Conservation (phyloP, 2,888 invertebrate genomes). For the Apodemia mormo region DNA sequence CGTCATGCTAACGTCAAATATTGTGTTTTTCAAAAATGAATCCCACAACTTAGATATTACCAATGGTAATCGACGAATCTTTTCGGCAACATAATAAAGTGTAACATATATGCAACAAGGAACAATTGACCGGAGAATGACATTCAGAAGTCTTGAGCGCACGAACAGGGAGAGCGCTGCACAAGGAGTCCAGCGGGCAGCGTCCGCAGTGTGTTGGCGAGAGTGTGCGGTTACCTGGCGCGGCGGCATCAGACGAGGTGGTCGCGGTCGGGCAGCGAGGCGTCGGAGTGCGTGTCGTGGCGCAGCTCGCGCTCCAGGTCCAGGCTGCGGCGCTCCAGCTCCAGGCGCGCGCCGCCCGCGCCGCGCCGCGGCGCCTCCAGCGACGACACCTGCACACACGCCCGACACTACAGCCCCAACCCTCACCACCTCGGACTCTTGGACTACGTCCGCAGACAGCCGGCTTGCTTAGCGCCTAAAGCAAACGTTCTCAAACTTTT, state of each 20-base stretch:
- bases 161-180: not conserved
- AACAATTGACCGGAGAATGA: not conserved
- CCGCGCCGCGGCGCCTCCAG: slow-evolving; percentile 57
- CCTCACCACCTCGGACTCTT: too few species aligned
- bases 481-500: too few species aligned
- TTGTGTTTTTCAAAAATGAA: not conserved
- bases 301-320: slow-evolving; percentile 78
- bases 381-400: slow-evolving; percentile 62
- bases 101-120: not conserved
- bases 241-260: slow-evolving; percentile 62
- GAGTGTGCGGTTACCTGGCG: slow-evolving; percentile 8
- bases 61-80: not conserved
- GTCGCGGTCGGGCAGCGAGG: slow-evolving; percentile 72
- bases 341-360: slow-evolving; percentile 55
- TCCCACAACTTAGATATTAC: not conserved
- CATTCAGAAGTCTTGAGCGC: not conserved
- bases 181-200: not conserved
- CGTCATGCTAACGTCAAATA: not conserved
- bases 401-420: too few species aligned
- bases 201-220: not conserved
- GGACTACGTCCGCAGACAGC: too few species aligned
- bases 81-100: not conserved
- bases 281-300: slow-evolving; percentile 67
- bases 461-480: too few species aligned
- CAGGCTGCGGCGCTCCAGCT: slow-evolving; percentile 74